Base-by-base conservation (phyloP, 2,888 invertebrate genomes). In the Siphlonurus alternatus region DNA sequence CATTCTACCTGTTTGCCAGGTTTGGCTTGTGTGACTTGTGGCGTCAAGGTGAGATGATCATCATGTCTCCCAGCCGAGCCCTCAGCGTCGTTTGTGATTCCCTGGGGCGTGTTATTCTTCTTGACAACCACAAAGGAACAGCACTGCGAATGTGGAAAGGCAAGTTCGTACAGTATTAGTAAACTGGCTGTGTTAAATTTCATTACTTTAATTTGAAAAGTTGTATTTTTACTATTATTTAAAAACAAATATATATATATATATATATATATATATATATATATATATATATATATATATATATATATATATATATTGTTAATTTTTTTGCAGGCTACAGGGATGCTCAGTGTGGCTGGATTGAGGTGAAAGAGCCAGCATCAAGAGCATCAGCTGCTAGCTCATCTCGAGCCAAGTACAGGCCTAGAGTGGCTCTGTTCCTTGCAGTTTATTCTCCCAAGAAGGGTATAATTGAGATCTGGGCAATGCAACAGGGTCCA, bases 291-390 rank as follows among this genome's bases (percentile, higher is more conserved):
- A 2, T 19, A n/a, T 19, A 53, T 1, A 53, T 53, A 53, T 53
- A 19, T 1, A 2, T 19, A n/a, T n/a, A 2, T 53, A n/a, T n/a
- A n/a, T n/a, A n/a, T n/a, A n/a, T n/a, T 10, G 15, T 19, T 23
- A 60, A 25, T 62, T 54, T 64, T n/a, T 66, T 61, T 67, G 2
- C 67, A 78, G 80, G 98, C 2, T 98, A 94, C 75, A 81, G 97
- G 62, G 93, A 97, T 73, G 96, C 97, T 0, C 91, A 97, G 73
- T 92, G 94, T 74, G 93, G 91, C 1, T 98, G 96, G 83, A 79
- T 97, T 56, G 89, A 92, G 76, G 88, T 91, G 0, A 54, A 54
- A 1, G 53, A 60, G 19, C 20, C 53, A 53, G 23, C 25, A 22
- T 19, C 23, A 22, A 59, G 38, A 18, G 7, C 61, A 25, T 15